Evolutionary conservation across 2,113 vertebrate genomes (phyloP), one percentile per base, ranked within the genome.

Genomic region (Glaucomys volans): DNA sequence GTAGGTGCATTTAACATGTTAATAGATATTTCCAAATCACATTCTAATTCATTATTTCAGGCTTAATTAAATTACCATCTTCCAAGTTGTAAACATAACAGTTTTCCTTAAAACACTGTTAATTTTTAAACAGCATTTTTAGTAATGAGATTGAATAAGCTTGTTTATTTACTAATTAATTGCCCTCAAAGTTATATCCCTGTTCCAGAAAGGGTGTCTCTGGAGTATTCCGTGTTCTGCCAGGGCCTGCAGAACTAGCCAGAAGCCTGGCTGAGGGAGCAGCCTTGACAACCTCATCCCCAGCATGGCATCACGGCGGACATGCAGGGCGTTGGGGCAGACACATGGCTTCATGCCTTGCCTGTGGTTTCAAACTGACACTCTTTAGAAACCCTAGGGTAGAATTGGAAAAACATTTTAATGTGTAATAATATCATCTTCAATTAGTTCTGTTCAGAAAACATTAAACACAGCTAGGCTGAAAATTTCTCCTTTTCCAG

Each of bases 71-170:
- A 1, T 92, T 28, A 75, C 8, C 50, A 1, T 28, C 37, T 91
- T 85, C 59, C n/a, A 81, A 81, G 30, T 54, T 64, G 67, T 52
- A 57, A 89, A 12, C 69, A 64, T 26, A 74, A 47, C 52, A 74
- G 37, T 87, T 91, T 77, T 71, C 71, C 62, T 95, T 94, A 79
- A 92, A 95, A 82, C 47, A 14, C 28, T 88, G 57, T 95, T 95
- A 28, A 59, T 57, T 95, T 97, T 95, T 79, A 74, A 93, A 74
- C 7, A 95, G 35, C n/a, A 28, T 80, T 50, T 95, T 74, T 95
- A 37, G 52, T 50, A 69, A 18, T 54, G 66, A 76, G 52, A 87
- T 47, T 69, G 76, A 84, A 76, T 66, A 74, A 54, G 50, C 30
- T 71, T 85, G 32, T 93, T 95, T 62, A 47, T 93, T 83, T 93